Base-by-base conservation (phyloP, 30 jellyfish, hydroid and myxozoan species). In the Nemopilema nomurai region DNA sequence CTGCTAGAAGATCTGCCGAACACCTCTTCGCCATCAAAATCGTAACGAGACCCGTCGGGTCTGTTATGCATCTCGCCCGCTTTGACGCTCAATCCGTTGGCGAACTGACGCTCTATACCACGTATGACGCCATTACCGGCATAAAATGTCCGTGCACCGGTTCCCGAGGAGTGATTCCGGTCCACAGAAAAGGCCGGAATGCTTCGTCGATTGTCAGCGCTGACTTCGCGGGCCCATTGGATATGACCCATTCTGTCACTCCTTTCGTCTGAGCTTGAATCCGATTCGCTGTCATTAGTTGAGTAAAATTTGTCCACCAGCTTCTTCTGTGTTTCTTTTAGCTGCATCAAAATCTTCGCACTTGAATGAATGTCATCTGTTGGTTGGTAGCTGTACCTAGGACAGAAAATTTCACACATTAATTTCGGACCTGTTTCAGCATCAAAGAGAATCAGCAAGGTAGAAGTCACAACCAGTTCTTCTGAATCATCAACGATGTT, bases 351-450 rank as follows among this genome's bases (percentile, higher is more conserved):
- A 19, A 83, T 83, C 24, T 79, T 64, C 18, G 92, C 92, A 70
- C 92, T 83, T 0, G 92, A 83, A 25, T 83, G 92, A 24, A 83
- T 83, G 53, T 83, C 92, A 73, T 83, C 92, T 23, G 74, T 66
- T 24, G 82, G 92, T 28, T 30, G 33, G 32, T 79, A 51, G 21
- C 21, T 83, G 75, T 52, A 73, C 31, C 92, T 83, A 33, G 41
- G 51, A 66, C 13, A 28, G 19, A 31, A 23, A 0, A 17, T 8
- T 29, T 21, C 74, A 20, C 1, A 69, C 13, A 3, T 18, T 21
- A 3, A 69, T 4, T 3, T 6, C 79, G 23, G 50, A 18, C 20
- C n/a, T n/a, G n/a, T n/a, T n/a, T n/a, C n/a, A n/a, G n/a, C n/a
- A n/a, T n/a, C n/a, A n/a, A n/a, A n/a, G n/a, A n/a, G n/a, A n/a